Evolutionary conservation across 1,140 invertebrate species (phyloP).

Genomic region (Zaprionus tsacasi): DNA sequence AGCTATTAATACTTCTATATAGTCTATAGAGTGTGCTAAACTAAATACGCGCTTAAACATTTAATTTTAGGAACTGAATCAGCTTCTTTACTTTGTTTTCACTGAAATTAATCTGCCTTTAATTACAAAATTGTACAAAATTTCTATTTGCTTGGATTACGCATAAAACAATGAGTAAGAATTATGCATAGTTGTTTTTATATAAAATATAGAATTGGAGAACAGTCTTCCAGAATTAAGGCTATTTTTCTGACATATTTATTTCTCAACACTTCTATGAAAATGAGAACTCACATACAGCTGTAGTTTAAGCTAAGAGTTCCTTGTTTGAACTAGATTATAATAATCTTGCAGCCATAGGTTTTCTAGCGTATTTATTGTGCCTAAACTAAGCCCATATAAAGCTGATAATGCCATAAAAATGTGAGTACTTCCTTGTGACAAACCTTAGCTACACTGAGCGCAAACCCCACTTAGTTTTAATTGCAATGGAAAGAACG

Average conservation of each 20-base stretch:
- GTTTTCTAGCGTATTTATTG: no score
- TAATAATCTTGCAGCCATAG: not conserved
- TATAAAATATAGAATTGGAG: no score
- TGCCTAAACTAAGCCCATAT: no score
- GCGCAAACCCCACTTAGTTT: conserved; percentile 14
- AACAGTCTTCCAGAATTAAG: no score
- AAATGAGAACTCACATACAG: no score
- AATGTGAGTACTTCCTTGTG: conserved; percentile 26
- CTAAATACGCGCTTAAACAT: conserved; percentile 30
- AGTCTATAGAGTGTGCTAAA: not conserved
- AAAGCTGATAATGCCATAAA: not conserved
- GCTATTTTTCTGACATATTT: no score
- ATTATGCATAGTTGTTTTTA: not conserved
- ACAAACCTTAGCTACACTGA: conserved; percentile 4
- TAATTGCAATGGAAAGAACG: conserved; percentile 19
- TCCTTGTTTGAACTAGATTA: no score
- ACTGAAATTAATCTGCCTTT: no score
- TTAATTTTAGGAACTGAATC: not conserved
- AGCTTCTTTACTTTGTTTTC: not conserved
- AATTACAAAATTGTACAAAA: no score
- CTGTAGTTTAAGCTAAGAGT: no score
- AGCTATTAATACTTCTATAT: not conserved
- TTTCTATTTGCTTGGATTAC: not conserved
- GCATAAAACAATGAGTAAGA: not conserved
- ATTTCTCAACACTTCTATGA: no score